Evolutionary conservation across 1,140 invertebrate genomes (phyloP), one percentile per base, ranked within the genome.

Genomic region (Brachionus rubens): DNA sequence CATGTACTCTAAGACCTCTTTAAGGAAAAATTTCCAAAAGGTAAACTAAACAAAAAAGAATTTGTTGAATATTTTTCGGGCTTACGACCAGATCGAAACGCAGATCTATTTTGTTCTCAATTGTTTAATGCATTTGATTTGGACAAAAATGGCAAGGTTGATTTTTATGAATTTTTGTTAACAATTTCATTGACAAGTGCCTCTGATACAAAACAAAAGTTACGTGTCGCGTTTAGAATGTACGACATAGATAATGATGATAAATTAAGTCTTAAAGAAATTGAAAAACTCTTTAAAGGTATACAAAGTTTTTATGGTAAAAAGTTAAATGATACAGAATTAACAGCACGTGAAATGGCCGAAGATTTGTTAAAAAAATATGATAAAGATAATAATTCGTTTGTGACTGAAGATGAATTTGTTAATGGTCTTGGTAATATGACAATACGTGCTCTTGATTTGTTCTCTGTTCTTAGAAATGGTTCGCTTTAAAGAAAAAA

Each of bases 151-250:
- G 52, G 52, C 19, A 3, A 24, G 3, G 52, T 75, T n/a, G 68
- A 75, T 75, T 75, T 75, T n/a, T 14, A 40, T 41, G 68, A 75
- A 54, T 75, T 75, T 26, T 50, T 75, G 7, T 12, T 75, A 9
- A 24, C 48, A 9, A 48, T 75, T 41, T 4, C n/a, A 21, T n/a
- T 50, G 24, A 40, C 48, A 26, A 14, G n/a, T 12, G 5, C 50
- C 26, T 10, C 9, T 2, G 68, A 75, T 75, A 1, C 14, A 43
- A 50, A 40, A 9, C 4, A 48, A 7, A 50, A 50, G 14, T 19
- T 75, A 4, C 7, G 40, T 24, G 5, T 48, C 2, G 46, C 48
- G 30, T 75, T 75, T 52, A 5, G 19, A 48, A 75, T 75, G 68
- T 75, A 75, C 16, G 68, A 52, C 52, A 6, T 75, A 2, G 24